Base-by-base conservation (phyloP, 30 jellyfish, hydroid and myxozoan genomes). In the Hydractinia symbiolongicarpus region DNA sequence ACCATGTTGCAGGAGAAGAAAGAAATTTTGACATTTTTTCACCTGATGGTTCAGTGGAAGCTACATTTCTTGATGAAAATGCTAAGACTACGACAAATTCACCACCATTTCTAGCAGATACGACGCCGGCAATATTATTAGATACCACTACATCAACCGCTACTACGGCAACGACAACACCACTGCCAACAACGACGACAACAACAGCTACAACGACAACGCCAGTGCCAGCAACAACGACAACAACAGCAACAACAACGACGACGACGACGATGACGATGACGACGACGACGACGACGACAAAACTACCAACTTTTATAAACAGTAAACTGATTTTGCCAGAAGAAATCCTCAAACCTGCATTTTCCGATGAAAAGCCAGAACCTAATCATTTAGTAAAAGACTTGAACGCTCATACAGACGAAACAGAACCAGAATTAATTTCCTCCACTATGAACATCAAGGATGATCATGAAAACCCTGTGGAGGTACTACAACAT, bases 271-370 rank as follows among this genome's bases (percentile, higher is more conserved):
- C 72, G 58, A 77, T 4, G 17, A 62, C 19, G 21, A 55, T 1
- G 4, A 76, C 8, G 5, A 55, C 85, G 53, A 13, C 74, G 8
- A 64, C 74, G 69, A 16, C 69, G 1, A 30, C 78, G 55, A 76
- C 20, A 53, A 75, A 75, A 9, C 61, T 76, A 5, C 77, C 66
- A 4, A 66, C 10, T 19, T 74, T 74, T 13, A 58, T 74, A 14
- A 74, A 74, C 62, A 55, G 60, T 61, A 77, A 30, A 61, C 30
- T 53, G 17, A 49, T 77, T 0, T 21, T 51, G 4, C 20, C 72
- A 7, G 56, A 4, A 16, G 85, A 77, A 55, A 77, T 77, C 0
- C 85, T 76, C 14, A 62, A 30, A 30, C 85, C 85, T 8, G 73
- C 52, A 40, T 77, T 77, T 55, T 77, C 81, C 15, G 85, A 61